Evolutionary conservation across 2,888 invertebrate genomes (phyloP).

Genomic region (Metopia argyrocephala): DNA sequence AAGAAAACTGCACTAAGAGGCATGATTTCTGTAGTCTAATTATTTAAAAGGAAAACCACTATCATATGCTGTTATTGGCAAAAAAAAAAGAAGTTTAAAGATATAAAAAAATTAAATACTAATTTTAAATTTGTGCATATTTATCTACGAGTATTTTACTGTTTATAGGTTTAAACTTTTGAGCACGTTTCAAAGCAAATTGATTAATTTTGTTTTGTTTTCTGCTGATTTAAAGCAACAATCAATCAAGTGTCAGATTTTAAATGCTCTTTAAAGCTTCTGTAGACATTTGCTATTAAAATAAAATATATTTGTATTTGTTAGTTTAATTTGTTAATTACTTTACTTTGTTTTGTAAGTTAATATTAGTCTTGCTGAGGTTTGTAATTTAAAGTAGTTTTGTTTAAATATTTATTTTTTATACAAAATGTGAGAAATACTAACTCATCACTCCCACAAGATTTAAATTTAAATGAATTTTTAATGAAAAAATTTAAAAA

Average conservation of each 20-base stretch:
- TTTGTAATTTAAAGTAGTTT: constrained; percentile 41
- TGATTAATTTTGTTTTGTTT: background rate
- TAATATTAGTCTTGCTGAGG: background rate
- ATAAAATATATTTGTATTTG: background rate
- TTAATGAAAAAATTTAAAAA: background rate
- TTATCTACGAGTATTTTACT: constrained; percentile 37
- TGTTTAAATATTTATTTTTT: constrained; percentile 27
- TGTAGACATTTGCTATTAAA: constrained; percentile 56
- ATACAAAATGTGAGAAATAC: background rate
- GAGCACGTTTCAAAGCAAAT: background rate
- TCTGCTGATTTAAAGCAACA: constrained; percentile 1
- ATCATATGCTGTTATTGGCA: background rate
- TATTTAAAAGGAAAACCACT: background rate
- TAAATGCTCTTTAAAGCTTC: constrained; percentile 56
- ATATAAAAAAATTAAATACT: constrained; percentile 10
- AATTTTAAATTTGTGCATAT: constrained; percentile 50
- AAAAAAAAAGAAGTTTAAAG: too few species aligned
- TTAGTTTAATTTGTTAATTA: background rate
- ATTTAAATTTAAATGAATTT: background rate
- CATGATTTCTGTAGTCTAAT: background rate
- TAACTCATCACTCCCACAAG: constrained; percentile 20
- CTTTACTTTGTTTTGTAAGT: background rate
- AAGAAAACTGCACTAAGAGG: too few species aligned
- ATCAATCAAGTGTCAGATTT: constrained; percentile 59
- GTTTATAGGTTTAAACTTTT: background rate